Conservation (phyloP, 2,113 vertebrate genomes). For the Nestor notabilis region DNA sequence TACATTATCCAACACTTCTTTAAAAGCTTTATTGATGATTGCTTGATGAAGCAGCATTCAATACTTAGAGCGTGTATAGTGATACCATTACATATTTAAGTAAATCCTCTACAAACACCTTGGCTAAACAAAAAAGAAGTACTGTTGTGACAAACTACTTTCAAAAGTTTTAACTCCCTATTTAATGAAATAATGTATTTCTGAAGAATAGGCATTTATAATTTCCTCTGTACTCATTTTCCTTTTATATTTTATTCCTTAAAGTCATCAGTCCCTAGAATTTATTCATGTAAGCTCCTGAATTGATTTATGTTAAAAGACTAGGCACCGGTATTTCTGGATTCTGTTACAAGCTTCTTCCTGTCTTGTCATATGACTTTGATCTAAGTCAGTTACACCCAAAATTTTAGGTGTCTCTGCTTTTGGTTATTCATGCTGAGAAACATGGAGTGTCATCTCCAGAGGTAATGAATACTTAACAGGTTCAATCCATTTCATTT, state of each 20-base stretch:
- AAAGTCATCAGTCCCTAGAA: not conserved
- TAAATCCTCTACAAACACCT: not conserved
- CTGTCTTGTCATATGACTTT: not conserved
- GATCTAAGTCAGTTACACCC: constrained; percentile 9
- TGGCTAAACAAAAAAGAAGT: not conserved
- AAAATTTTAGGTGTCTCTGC: not conserved
- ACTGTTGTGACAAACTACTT: not conserved
- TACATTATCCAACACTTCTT: not conserved
- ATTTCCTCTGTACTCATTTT: not conserved
- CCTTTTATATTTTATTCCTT: not conserved
- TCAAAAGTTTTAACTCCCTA: not conserved
- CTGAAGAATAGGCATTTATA: not conserved
- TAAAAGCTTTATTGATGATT: not conserved
- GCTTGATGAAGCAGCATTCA: not conserved
- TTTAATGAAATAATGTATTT: not conserved
- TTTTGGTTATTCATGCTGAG: not conserved
- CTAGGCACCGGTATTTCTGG: not conserved
- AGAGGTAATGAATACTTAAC: not conserved
- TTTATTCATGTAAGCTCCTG: not conserved
- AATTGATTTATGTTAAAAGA: not conserved
- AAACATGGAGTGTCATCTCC: not conserved
- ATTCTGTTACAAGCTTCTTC: constrained; percentile 10
- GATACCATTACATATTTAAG: not conserved
- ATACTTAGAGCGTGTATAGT: not conserved
- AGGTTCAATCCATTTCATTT: not conserved